A percentile compares a stretch with the other conserved stretches of the same genome.
These are phyloP conservation scores for Monarcha castaneiventris DNA, from an alignment of 2,113 vertebrate genomes.

Conservation along the genomic window DNA sequence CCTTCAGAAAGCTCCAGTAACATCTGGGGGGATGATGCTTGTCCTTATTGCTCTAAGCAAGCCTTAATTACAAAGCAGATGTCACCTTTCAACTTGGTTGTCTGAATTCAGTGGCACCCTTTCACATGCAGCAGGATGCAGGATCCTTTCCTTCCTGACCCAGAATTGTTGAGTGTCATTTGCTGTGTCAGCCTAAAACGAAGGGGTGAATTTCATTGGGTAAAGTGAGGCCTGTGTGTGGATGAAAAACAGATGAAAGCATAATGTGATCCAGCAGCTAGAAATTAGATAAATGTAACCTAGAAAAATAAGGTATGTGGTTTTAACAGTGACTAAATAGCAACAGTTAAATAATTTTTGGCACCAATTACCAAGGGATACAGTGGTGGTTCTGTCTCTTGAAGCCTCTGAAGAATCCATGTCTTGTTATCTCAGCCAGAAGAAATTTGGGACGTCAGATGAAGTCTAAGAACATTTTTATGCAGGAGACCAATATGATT, in stretches of 20 bases:
- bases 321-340: background rate
- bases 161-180: background rate
- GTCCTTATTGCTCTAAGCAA: background rate
- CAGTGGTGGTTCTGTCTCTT: background rate
- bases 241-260: conserved; percentile 34
- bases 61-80: background rate
- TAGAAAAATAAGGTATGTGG: background rate
- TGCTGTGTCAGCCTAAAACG: background rate
- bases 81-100: background rate
- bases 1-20: background rate
- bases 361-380: background rate
- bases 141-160: background rate
- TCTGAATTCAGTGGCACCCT: background rate
- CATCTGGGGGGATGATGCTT: background rate
- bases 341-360: background rate
- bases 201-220: background rate
- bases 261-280: background rate
- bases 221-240: background rate
- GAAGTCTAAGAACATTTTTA: background rate
- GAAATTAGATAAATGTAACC: background rate
- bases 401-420: background rate
- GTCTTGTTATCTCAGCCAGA: background rate
- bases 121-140: background rate
- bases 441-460: background rate
- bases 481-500: background rate